Percentiles rank a stretch among this genome's conserved stretches.
Conservation (phyloP, 1,140 invertebrate genomes). For the Lasaia peninsularis region DNA sequence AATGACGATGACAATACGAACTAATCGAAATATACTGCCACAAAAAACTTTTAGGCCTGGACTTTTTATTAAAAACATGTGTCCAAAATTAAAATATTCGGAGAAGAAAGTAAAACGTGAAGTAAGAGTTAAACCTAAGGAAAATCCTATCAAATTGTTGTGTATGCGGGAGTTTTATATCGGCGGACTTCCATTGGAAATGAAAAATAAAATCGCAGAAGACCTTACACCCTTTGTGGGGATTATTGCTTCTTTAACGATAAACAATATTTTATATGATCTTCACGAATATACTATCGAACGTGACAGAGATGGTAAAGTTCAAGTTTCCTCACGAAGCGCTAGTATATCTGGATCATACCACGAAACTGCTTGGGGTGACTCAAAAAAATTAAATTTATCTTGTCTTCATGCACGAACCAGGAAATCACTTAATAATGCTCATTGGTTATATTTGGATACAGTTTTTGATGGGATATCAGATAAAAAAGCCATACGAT, state of each 20-base stretch:
- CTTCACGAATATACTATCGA: slow-evolving; percentile 47
- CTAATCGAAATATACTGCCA: slow-evolving; percentile 9
- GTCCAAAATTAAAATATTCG: not conserved
- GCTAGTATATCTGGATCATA: slow-evolving; percentile 61
- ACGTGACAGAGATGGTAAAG: slow-evolving; percentile 38
- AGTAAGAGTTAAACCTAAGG: not conserved
- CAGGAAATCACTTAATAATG: slow-evolving; percentile 24
- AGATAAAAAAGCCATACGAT: slow-evolving; percentile 32
- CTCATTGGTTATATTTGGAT: slow-evolving; percentile 57
- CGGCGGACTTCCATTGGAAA: slow-evolving; percentile 42
- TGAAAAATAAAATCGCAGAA: slow-evolving; percentile 34
- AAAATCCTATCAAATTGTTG: slow-evolving; percentile 16
- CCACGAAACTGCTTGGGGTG: slow-evolving; percentile 56
- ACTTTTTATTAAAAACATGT: not conserved
- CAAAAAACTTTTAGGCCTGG: not conserved
- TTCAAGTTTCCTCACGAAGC: slow-evolving; percentile 55
- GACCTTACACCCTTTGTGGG: slow-evolving; percentile 47
- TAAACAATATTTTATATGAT: slow-evolving; percentile 47
- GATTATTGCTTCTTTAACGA: slow-evolving; percentile 42
- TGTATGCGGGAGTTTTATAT: slow-evolving; percentile 57
- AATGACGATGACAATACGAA: not conserved
- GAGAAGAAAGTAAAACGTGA: not conserved
- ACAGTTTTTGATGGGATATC: slow-evolving; percentile 27
- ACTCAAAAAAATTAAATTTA: slow-evolving; percentile 53
- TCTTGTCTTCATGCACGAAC: slow-evolving; percentile 51